These are phyloP conservation scores for Pseudomugil gertrudae DNA, from an alignment of 2,797 vertebrate species.

Conservation along the genomic window DNA sequence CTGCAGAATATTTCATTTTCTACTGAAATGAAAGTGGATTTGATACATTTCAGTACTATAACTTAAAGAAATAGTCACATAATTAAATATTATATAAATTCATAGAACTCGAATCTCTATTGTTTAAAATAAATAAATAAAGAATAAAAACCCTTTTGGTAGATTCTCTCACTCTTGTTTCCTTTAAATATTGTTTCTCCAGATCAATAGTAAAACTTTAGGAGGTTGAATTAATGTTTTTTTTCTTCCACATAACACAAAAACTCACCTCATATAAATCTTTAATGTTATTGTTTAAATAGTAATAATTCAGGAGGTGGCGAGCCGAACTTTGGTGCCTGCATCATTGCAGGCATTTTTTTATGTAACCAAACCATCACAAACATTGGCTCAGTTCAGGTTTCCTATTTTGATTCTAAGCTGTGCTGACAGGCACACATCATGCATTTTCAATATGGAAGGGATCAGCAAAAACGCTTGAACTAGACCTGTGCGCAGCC, in stretches of 20 bases:
- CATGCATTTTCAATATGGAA: constrained; percentile 24
- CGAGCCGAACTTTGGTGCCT: constrained; percentile 24
- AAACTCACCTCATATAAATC: neutral
- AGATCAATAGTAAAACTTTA: neutral
- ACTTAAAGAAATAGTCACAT: constrained; percentile 43
- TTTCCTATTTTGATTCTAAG: constrained; percentile 38
- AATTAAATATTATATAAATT: neutral
- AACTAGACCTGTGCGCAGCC: constrained; percentile 12
- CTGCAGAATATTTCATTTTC: constrained; percentile 19
- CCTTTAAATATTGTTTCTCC: neutral
- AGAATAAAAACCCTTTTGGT: constrained; percentile 32
- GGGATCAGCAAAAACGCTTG: constrained; percentile 37
- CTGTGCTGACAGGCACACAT: constrained; percentile 49
- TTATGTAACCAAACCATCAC: constrained; percentile 20
- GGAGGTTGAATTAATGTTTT: too few relatives aligned
- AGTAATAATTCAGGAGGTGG: constrained; percentile 26
- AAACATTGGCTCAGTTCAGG: constrained; percentile 30
- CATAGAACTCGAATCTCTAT: constrained; percentile 6
- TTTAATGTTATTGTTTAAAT: constrained; percentile 1
- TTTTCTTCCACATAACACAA: too few relatives aligned
- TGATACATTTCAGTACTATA: constrained; percentile 23
- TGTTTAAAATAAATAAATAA: too few relatives aligned
- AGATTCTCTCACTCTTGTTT: neutral
- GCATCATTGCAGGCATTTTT: constrained; percentile 30
- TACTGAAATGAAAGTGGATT: constrained; percentile 10